These are phyloP conservation scores for Nephrotoma appendiculata DNA, from an alignment of 2,888 invertebrate genomes.

Conservation along the genomic window DNA sequence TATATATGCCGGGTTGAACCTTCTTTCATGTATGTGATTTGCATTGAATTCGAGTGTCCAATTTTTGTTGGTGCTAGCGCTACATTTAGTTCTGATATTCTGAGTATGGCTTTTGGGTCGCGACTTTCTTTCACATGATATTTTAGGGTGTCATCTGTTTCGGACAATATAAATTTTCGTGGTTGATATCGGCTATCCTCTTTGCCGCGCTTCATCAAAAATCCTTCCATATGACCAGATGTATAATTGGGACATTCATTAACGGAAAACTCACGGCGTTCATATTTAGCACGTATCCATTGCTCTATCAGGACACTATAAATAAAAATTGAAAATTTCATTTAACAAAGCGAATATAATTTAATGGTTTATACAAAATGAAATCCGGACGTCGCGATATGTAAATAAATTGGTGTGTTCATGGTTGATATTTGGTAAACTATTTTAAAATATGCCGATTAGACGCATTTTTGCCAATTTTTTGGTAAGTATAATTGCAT, in stretches of 20 bases:
- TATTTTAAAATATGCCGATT: no score
- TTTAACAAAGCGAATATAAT: not conserved
- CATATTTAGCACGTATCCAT: conserved; percentile 84
- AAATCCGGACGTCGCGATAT: no score
- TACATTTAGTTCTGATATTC: conserved; percentile 69
- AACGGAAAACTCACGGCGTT: conserved; percentile 73
- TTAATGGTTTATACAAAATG: not conserved
- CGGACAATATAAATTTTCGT: conserved; percentile 67
- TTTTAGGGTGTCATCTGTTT: conserved; percentile 65
- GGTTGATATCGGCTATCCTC: conserved; percentile 73
- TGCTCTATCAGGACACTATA: conserved; percentile 73
- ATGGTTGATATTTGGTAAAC: no score
- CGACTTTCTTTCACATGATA: conserved; percentile 59
- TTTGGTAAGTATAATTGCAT: no score
- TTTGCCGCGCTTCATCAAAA: conserved; percentile 77
- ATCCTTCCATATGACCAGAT: conserved; percentile 69
- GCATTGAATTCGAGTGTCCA: conserved; percentile 63
- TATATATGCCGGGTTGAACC: conserved; percentile 77
- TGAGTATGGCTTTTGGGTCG: conserved; percentile 69
- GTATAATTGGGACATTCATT: conserved; percentile 61
- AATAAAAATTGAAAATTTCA: conserved; percentile 12
- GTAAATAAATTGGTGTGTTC: no score
- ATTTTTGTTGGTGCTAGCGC: conserved; percentile 74
- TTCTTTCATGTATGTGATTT: conserved; percentile 72
- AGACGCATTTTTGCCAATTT: no score